These are phyloP conservation scores for Lithobates sylvaticus DNA, from an alignment of 2,797 vertebrate genomes.

Conservation along the genomic window DNA sequence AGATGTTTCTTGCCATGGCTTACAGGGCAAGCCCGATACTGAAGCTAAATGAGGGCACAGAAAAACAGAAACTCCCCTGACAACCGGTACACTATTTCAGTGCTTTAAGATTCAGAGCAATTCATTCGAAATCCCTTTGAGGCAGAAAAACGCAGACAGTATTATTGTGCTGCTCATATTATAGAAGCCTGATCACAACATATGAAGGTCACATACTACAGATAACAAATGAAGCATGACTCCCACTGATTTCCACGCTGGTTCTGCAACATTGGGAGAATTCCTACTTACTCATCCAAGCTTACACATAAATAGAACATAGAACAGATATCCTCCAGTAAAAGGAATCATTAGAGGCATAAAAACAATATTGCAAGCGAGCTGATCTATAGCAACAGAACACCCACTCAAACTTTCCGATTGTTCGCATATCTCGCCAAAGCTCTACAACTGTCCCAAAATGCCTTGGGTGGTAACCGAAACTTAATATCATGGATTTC, in stretches of 20 bases:
- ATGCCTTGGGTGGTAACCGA: background rate
- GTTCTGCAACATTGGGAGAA: background rate
- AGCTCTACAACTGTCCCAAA: background rate
- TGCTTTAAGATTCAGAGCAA: background rate
- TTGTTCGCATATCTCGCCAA: background rate
- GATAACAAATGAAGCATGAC: conserved; percentile 8
- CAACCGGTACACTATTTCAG: too few species aligned
- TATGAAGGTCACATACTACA: conserved; percentile 41
- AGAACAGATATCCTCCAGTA: background rate
- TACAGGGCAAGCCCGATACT: too few species aligned
- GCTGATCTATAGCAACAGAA: background rate
- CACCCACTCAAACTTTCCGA: background rate
- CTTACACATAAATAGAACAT: background rate
- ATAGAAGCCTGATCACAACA: background rate
- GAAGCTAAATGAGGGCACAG: too few species aligned
- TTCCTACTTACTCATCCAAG: background rate
- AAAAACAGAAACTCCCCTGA: too few species aligned
- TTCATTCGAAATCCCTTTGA: background rate
- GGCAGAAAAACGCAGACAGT: background rate
- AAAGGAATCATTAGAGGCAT: too few species aligned
- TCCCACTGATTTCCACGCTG: background rate
- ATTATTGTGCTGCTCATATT: background rate
- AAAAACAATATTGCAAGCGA: background rate
- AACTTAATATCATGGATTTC: background rate
- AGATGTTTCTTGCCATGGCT: too few species aligned